Evolutionary conservation across 2,888 invertebrate species (phyloP), one percentile per base, ranked within the genome.

Genomic region (Drosophila paracracens): DNA sequence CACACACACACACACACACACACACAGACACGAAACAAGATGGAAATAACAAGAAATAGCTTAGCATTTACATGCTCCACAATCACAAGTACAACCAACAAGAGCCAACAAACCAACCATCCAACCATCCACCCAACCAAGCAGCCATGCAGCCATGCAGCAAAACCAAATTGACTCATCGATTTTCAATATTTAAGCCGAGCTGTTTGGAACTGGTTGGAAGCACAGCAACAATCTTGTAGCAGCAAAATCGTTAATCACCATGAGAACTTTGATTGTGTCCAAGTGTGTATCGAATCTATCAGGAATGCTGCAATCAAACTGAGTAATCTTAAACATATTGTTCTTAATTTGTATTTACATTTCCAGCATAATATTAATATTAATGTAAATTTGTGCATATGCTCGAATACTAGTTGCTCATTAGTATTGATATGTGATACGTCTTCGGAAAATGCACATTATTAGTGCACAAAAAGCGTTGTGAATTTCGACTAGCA

Each of bases 121-220:
- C 36, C 43, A 43, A 4, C 7, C 13, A 4, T 1, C 21, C 21
- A 10, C 10, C 25, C 40, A 43, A 4, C n/a, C 40, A 40, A 10
- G 10, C 33, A 33, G 21, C 25, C 46, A 46, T 2, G 5, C 11
- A 5, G 6, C 21, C 21, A 8, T 18, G 27, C 57, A 33, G 25
- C 48, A 29, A 5, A 29, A 10, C 25, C 33, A 57, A 38, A 36
- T 74, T 81, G 71, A 52, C 58, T 56, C 72, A 84, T 82, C 79
- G 85, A 82, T 82, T 82, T 84, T 79, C 76, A 66, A 84, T 82
- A 72, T 81, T 76, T 58, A 58, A 75, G 68, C 63, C 59, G 64
- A 43, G 51, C 36, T 51, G 7, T 16, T 54, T 38, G 25, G 25
- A 27, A 29, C 36, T 33, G 33, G 11, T 25, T 16, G 21, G 2